Conservation (phyloP, 1,140 invertebrate species). For the Heliconius nattereri region DNA sequence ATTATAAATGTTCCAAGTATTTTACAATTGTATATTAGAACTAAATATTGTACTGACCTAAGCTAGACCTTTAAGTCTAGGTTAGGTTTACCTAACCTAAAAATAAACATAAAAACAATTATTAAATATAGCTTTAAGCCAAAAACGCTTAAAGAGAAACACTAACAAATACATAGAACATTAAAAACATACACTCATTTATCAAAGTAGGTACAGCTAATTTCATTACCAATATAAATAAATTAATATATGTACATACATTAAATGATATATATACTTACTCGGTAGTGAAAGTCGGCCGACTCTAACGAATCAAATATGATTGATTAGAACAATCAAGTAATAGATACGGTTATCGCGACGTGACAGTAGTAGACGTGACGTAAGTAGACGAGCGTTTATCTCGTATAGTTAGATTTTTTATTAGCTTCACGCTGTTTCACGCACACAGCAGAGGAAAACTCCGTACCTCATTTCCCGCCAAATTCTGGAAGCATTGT, state of each 20-base stretch:
- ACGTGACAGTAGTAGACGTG: conserved; percentile 28
- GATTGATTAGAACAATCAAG: conserved; percentile 47
- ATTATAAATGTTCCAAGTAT: background rate
- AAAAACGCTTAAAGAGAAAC: no score
- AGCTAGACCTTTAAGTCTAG: no score
- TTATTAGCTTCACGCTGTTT: no score
- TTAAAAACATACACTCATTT: background rate
- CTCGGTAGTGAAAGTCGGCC: conserved; percentile 34
- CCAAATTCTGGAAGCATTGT: no score
- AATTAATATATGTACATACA: conserved; percentile 3
- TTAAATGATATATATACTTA: background rate
- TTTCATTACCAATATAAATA: conserved; percentile 5
- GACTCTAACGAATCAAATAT: conserved; percentile 41
- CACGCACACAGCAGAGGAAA: no score
- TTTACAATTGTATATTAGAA: background rate
- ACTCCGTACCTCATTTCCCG: no score
- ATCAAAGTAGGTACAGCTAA: background rate
- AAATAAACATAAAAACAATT: no score
- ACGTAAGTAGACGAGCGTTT: conserved; percentile 24
- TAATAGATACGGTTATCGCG: conserved; percentile 44
- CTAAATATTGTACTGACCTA: no score
- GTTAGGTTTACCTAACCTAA: no score
- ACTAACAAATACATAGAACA: no score
- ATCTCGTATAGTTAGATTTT: background rate
- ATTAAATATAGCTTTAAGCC: no score